A percentile compares a stretch with the other conserved stretches of the same genome.
Conservation (phyloP, 2,797 vertebrate species). For the Denticeps clupeoides region DNA sequence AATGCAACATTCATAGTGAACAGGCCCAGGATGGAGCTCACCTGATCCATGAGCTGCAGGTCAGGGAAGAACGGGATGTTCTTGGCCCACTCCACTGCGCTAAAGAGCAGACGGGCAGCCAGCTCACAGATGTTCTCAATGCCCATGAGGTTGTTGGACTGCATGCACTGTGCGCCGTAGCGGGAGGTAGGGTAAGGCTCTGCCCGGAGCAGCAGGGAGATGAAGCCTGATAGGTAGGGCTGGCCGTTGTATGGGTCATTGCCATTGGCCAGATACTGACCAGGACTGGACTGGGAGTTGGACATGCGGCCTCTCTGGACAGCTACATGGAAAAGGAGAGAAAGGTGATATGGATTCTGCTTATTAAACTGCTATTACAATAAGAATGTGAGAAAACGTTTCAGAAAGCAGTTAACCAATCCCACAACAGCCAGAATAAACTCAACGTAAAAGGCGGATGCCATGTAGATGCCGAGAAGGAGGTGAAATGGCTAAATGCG, state of each 20-base stretch:
- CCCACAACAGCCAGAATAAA: too few relatives aligned
- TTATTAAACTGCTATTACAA: not conserved
- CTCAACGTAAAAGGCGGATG: too few relatives aligned
- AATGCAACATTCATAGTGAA: too few relatives aligned
- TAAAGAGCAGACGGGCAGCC: conserved; percentile 76
- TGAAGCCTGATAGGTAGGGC: conserved; percentile 74
- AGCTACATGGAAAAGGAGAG: conserved; percentile 43
- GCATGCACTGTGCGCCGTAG: conserved; percentile 75
- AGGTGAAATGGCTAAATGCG: too few relatives aligned
- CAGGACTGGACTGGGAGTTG: conserved; percentile 66
- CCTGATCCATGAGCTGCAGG: conserved; percentile 76
- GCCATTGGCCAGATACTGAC: conserved; percentile 66
- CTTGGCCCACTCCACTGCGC: conserved; percentile 79
- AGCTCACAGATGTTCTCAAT: conserved; percentile 81
- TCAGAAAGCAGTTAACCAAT: too few relatives aligned
- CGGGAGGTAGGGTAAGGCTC: conserved; percentile 77
- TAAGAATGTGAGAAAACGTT: too few relatives aligned
- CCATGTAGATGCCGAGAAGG: too few relatives aligned
- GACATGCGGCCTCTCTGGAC: conserved; percentile 75
- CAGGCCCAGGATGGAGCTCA: conserved; percentile 27
- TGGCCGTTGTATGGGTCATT: conserved; percentile 69
- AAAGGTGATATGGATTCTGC: not conserved
- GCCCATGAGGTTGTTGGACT: conserved; percentile 77
- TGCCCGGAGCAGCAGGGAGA: conserved; percentile 70
- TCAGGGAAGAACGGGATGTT: conserved; percentile 82